Base-by-base conservation (phyloP, 2,797 vertebrate genomes). In the Megalops cyprinoides region DNA sequence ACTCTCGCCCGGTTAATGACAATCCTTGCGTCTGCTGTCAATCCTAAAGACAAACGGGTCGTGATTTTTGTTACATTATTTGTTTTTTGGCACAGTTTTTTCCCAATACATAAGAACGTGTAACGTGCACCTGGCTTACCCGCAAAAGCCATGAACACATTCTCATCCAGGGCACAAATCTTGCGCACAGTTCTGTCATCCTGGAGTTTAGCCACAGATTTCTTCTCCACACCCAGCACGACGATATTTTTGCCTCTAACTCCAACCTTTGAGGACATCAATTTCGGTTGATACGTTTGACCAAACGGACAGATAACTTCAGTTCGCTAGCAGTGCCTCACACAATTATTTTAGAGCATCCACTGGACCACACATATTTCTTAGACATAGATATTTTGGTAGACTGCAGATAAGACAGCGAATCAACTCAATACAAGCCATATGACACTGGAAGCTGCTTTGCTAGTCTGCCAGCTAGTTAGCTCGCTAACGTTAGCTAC, bases 141-240 rank as follows among this genome's bases (percentile, higher is more conserved):
- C 85, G 96, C 96, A 81, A 96, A 96, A 2, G 96, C 96, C 95
- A 96, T 95, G 90, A 95, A 96, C 74, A 96, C 94, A 0, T 96
- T 95, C 69, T 96, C 95, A 62, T 96, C 96, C 23, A 96, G 88
- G 1, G 95, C 92, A 23, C 96, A 96, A 88, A 96, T 96, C 88
- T 96, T 96, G 51, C 96, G 91, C 0, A 96, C 96, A 0, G 96
- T 96, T 58, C 96, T 89, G 81, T 96, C 96, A 91, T 96, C 96
- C 87, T 96, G 96, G 55, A 96, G 94, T 39, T 95, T 95, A 69
- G 95, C 95, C 77, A 96, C 93, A 0, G 95, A 96, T 84, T 96
- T 96, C 90, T 96, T 96, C 85, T 96, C 96, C 82, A 96, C 96
- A 1, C 95, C 96, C 10, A 96, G 94, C 31, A 96, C 95, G 44